Conservation (phyloP, 2,113 vertebrate genomes). For the Fulmarus glacialis region DNA sequence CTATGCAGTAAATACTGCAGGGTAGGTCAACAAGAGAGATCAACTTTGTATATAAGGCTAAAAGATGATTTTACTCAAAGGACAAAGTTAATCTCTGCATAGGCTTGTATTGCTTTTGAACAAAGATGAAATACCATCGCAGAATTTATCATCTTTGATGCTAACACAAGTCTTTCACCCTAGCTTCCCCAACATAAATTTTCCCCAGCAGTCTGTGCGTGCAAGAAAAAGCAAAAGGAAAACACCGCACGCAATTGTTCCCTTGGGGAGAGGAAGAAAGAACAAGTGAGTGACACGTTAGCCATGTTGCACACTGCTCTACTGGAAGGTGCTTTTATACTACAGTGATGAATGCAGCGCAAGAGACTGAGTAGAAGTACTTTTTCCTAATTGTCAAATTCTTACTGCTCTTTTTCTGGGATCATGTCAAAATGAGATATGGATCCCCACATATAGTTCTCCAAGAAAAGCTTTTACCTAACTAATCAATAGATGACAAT, state of each 20-base stretch:
- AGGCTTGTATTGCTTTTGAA: not conserved
- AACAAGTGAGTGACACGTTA: fast-evolving
- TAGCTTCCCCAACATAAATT: not conserved
- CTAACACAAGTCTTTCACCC: not conserved
- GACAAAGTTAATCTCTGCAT: not conserved
- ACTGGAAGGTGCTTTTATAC: not conserved
- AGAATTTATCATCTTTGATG: not conserved
- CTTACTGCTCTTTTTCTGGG: not conserved
- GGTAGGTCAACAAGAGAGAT: not conserved
- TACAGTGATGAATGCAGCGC: not conserved
- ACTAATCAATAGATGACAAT: not conserved
- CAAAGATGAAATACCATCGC: not conserved
- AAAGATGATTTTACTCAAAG: not conserved
- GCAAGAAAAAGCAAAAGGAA: not conserved
- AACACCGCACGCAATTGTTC: not conserved
- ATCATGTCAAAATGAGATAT: not conserved
- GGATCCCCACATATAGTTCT: not conserved
- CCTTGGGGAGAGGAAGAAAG: not conserved
- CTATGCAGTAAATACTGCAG: not conserved
- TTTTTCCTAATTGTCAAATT: not conserved
- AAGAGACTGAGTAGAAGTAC: not conserved
- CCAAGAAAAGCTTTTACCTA: not conserved
- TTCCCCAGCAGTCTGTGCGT: not conserved
- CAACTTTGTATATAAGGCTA: not conserved
- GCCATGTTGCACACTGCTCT: not conserved